These are phyloP conservation scores for Calephelis nemesis DNA, from an alignment of 1,140 invertebrate species.

Conservation along the genomic window DNA sequence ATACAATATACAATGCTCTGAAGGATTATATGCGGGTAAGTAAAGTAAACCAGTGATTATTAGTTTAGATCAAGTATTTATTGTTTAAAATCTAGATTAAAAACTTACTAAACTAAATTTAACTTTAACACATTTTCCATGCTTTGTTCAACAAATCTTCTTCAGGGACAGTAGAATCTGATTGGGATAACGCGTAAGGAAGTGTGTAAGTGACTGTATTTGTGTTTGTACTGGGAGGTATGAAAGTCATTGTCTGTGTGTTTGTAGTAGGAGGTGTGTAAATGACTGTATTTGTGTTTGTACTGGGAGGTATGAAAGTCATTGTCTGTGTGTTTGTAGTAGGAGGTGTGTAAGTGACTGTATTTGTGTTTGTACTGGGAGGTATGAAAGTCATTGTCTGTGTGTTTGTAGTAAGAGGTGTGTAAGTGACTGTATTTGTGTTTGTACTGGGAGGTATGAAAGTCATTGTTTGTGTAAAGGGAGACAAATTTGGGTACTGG, in stretches of 20 bases:
- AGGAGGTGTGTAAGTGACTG: neutral
- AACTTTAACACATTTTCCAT: constrained; percentile 21
- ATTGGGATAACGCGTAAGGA: constrained; percentile 18
- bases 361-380: too few relatives aligned
- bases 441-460: neutral
- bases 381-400: too few relatives aligned
- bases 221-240: too few relatives aligned
- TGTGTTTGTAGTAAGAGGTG: too few relatives aligned
- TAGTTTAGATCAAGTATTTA: constrained; percentile 20
- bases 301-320: neutral
- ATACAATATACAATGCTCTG: neutral
- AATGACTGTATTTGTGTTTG: too few relatives aligned
- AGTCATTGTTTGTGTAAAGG: constrained; percentile 1
- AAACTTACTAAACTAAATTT: neutral
- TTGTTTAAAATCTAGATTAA: constrained; percentile 20
- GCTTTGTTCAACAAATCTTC: constrained; percentile 20
- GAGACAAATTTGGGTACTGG: constrained; percentile 21
- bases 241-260: too few relatives aligned
- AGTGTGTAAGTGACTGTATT: neutral
- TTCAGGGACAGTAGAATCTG: constrained; percentile 16
- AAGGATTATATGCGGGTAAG: constrained; percentile 5
- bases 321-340: constrained; percentile 2
- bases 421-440: too few relatives aligned
- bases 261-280: too few relatives aligned
- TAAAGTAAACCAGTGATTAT: constrained; percentile 20